Evolutionary conservation across 2,888 invertebrate species (phyloP).

Genomic region (Drosophila emarginata): DNA sequence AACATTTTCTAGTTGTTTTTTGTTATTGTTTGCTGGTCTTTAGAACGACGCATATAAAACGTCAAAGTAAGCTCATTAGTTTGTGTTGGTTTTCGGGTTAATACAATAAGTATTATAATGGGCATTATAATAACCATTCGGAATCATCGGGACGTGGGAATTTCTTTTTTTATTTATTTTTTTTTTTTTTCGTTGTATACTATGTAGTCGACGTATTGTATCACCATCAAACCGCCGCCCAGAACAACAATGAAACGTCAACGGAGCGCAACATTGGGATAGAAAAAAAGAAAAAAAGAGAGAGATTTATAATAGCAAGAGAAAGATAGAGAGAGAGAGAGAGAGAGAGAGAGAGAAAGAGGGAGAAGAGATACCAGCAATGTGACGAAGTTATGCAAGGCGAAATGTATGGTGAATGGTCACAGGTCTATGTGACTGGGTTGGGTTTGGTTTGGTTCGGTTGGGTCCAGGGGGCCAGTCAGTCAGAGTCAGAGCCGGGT

Average conservation of each 20-base stretch:
- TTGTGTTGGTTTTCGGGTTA: background rate
- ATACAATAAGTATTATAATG: constrained; percentile 42
- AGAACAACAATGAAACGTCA: constrained; percentile 21
- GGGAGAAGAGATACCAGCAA: constrained; percentile 1
- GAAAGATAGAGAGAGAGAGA: background rate
- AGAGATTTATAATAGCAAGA: background rate
- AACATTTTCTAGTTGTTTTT: too few species aligned
- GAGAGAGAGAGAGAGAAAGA: background rate
- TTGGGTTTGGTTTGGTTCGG: background rate
- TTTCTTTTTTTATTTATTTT: constrained; percentile 40
- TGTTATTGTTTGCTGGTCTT: background rate
- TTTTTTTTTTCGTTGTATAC: constrained; percentile 31
- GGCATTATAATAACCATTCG: constrained; percentile 25
- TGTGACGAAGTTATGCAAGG: constrained; percentile 16
- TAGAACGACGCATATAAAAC: background rate
- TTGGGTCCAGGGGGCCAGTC: too few species aligned
- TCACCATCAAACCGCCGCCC: background rate
- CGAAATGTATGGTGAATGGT: constrained; percentile 5
- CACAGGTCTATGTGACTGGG: constrained; percentile 7
- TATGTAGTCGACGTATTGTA: constrained; percentile 24
- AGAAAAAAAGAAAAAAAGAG: background rate
- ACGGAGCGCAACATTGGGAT: constrained; percentile 35
- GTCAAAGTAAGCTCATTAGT: constrained; percentile 2
- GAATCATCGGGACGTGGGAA: constrained; percentile 56
- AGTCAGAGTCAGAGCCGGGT: constrained; percentile 23